Evolutionary conservation across 2,888 invertebrate species (phyloP), one percentile per base, ranked within the genome.

Genomic region (Odontomyia ornata): DNA sequence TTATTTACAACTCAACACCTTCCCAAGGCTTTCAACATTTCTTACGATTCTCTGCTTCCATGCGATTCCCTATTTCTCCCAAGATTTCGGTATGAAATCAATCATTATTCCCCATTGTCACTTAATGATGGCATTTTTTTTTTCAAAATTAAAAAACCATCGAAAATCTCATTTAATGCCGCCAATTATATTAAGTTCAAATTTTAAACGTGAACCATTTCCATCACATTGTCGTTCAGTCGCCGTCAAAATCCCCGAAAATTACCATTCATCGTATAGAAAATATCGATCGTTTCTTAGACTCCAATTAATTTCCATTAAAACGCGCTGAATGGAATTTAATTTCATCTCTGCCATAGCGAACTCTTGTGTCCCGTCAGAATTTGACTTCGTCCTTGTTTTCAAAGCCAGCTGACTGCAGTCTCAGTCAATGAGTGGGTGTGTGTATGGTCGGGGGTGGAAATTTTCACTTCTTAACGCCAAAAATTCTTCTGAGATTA

Each of bases 281-380:
- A 73, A 73, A 73, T 73, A 73, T 73, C 73, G 73, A 73, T 73
- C 73, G 73, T 77, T 75, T 77, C 80, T 77, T 75, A 80, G 81
- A 81, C 82, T 82, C 82, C 82, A 82, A 82, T 83, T 83, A 83
- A 82, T 82, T 83, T 83, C 80, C 83, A 83, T 83, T 82, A 82
- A 82, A 82, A 83, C 79, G 80, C 81, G 82, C 82, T 83, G 81
- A 83, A 82, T 81, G 80, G 82, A 82, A 82, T 83, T 83, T 82
- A 82, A 82, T 83, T 83, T 82, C 80, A 79, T 81, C 80, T 79
- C 79, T 43, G 78, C 77, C 79, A 80, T 79, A 56, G 56, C 73
- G 76, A 75, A 67, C 73, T 30, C 36, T 36, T 60, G 46, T 47
- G 46, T 46, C 56, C 72, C 52, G 9, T 7, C 72, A 65, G 73